Evolutionary conservation across 2,797 vertebrate species (phyloP).

Genomic region (Chelon auratus): DNA sequence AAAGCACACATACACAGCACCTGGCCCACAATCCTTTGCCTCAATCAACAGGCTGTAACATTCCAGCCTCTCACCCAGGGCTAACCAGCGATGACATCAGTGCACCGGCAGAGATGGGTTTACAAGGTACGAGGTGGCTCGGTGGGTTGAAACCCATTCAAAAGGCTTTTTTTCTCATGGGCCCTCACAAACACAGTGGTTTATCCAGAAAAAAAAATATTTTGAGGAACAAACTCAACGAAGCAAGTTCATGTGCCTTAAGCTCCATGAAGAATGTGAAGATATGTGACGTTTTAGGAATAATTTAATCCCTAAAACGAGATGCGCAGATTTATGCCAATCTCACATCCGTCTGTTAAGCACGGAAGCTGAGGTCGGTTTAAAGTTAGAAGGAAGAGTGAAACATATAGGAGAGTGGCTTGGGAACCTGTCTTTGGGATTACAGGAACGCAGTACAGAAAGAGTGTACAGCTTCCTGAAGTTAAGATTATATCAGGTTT

Average conservation of each 20-base stretch:
- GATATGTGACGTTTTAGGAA: background rate
- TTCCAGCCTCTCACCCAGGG: slow-evolving; percentile 55
- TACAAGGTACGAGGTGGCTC: slow-evolving; percentile 45
- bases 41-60: slow-evolving; percentile 71
- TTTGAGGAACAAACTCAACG: slow-evolving; percentile 12
- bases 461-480: too few relatives aligned
- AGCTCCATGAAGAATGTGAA: too few relatives aligned
- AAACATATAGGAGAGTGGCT: too few relatives aligned
- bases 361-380: background rate
- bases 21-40: slow-evolving; percentile 60
- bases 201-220: slow-evolving; percentile 36
- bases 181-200: slow-evolving; percentile 13
- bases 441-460: too few relatives aligned
- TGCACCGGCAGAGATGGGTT: slow-evolving; percentile 40
- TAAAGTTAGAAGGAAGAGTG: background rate
- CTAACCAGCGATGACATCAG: slow-evolving; percentile 67
- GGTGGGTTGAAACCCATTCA: slow-evolving; percentile 25
- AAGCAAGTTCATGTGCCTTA: background rate
- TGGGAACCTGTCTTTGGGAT: too few relatives aligned
- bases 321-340: background rate
- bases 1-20: slow-evolving; percentile 47
- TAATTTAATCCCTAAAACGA: background rate
- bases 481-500: too few relatives aligned
- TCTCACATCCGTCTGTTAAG: background rate
- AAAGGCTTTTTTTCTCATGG: slow-evolving; percentile 19